Evolutionary conservation across 1,140 invertebrate genomes (phyloP).

Genomic region (Trissolcus basalis): DNA sequence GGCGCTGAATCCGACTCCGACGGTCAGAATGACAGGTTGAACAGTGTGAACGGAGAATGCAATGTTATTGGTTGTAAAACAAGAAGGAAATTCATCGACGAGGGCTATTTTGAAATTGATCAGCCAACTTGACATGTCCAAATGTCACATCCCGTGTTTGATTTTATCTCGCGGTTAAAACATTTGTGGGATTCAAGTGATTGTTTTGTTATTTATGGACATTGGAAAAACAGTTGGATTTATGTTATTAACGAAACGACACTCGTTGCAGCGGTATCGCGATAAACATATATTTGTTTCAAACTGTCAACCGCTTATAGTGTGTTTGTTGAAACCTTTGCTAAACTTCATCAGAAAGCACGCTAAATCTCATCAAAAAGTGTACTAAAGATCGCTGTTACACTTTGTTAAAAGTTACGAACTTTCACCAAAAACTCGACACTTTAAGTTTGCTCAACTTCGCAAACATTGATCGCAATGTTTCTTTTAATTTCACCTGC

Average conservation of each 20-base stretch:
- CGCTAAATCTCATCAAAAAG: conserved; percentile 18
- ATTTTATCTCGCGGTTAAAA: conserved; percentile 22
- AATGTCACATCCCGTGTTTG: conserved; percentile 26
- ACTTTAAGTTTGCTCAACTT: conserved; percentile 22
- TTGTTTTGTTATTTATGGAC: conserved; percentile 9
- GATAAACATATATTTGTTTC: neutral
- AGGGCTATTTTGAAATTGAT: conserved; percentile 3
- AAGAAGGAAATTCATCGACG: neutral
- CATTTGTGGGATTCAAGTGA: conserved; percentile 13
- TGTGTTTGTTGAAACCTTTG: conserved; percentile 4
- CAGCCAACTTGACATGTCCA: conserved; percentile 21
- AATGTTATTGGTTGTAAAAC: conserved; percentile 26
- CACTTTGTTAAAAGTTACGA: conserved; percentile 36
- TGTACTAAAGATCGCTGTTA: conserved; percentile 23
- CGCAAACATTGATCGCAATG: conserved; percentile 6
- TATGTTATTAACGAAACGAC: neutral
- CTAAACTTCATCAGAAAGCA: conserved; percentile 14
- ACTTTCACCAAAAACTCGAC: conserved; percentile 22
- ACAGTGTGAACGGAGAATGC: neutral
- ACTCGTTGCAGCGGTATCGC: neutral
- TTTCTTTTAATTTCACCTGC: conserved; percentile 17
- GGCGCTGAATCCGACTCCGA: no score
- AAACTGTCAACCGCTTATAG: neutral
- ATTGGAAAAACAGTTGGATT: neutral
- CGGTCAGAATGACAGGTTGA: no score